Evolutionary conservation across 2,113 vertebrate species (phyloP), one percentile per base, ranked within the genome.

Genomic region (Hirundichthys speculiger): DNA sequence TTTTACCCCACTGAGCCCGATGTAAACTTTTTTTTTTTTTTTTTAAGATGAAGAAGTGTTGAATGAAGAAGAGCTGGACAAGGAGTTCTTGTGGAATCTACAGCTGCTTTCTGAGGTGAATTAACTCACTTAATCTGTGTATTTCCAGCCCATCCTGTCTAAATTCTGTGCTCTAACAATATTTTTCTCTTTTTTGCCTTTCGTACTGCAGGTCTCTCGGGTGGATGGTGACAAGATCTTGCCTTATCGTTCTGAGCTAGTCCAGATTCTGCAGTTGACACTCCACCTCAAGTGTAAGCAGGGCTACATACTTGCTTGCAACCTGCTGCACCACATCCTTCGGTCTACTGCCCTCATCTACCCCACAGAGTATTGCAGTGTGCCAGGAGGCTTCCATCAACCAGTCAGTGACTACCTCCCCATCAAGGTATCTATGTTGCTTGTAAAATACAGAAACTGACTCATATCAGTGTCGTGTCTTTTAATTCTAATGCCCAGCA

Each of bases 351-450:
- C 93, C 47, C 95, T 98, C 74, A 95, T 94, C 88, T 99, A 98
- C 90, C 97, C 98, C 82, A 98, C 94, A 19, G 98, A 99, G 76
- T 99, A 98, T 93, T 98, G 97, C 93, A 99, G 98, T 79, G 90
- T 99, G 65, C 96, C 97, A 21, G 96, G 97, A 24, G 96, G 98
- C 80, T 99, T 99, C 89, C 91, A 94, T 83, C 94, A 92, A 73
- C 94, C 93, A 74, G 91, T 93, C 68, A 91, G 92, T 67, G 93
- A 96, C 87, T 98, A 98, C 89, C 93, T 98, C 73, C 96, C 97
- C 85, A 96, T 99, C 83, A 98, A 98, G 96, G 98, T 94, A 93
- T 19, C 27, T 24, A 25, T 54, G 45, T 13, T 34, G 9, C 27
- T 1, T 41, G n/a, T 20, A 18, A 45, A 13, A 5, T 34, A 34